Evolutionary conservation across 2,113 vertebrate genomes (phyloP).

Genomic region (Merops nubicus): DNA sequence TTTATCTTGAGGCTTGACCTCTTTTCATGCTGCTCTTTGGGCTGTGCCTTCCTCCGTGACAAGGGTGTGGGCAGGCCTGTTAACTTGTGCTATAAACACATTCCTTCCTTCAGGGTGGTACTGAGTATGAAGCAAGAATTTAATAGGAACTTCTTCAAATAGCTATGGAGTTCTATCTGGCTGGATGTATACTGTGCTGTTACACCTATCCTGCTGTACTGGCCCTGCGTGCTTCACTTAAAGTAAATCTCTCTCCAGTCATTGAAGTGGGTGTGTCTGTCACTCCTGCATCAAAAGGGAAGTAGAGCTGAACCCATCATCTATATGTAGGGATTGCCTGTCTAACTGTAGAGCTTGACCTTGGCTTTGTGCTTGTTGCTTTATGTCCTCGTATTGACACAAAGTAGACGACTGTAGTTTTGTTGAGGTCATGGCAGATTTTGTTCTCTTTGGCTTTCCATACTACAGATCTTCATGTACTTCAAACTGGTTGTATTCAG

Average conservation of each 20-base stretch:
- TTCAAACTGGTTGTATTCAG: background rate
- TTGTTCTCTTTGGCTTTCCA: background rate
- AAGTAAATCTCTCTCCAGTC: constrained; percentile 41
- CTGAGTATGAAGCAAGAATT: constrained; percentile 57
- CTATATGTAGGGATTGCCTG: background rate
- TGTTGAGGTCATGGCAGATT: constrained; percentile 14
- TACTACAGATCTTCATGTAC: accelerated
- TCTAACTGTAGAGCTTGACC: background rate
- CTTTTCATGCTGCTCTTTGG: constrained; percentile 32
- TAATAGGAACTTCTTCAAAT: constrained; percentile 66
- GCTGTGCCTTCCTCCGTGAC: constrained; percentile 47
- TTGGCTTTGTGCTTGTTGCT: background rate
- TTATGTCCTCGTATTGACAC: background rate
- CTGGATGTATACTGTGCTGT: background rate
- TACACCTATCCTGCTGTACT: constrained; percentile 25
- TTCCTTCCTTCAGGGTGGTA: constrained; percentile 56
- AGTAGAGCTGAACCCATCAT: background rate
- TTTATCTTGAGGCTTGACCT: constrained; percentile 45
- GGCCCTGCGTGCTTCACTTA: constrained; percentile 27
- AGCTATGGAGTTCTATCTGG: constrained; percentile 4
- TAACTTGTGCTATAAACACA: constrained; percentile 63
- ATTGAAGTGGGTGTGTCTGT: constrained; percentile 32
- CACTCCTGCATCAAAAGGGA: background rate
- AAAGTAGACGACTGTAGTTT: background rate
- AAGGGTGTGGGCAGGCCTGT: constrained; percentile 49